Evolutionary conservation across 2,113 vertebrate genomes (phyloP), one percentile per base, ranked within the genome.

Genomic region (Procavia capensis): DNA sequence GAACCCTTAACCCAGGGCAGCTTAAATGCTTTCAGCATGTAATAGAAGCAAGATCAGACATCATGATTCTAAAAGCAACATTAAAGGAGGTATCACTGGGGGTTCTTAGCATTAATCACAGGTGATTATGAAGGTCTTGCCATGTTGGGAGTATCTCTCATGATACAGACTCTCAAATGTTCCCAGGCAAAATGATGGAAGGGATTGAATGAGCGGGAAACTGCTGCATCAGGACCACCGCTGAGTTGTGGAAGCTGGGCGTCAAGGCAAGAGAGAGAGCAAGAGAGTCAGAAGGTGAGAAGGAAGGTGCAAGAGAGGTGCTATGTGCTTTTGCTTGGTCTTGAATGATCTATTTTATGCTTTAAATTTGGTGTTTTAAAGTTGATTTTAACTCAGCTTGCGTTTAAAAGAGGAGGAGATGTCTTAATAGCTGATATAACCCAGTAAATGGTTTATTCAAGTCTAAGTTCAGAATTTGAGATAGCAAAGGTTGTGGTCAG

Each of bases 151-250:
- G 74, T 81, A 31, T 61, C 85, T 84, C 59, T 78, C 79, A 78
- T 61, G 86, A 63, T 74, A 81, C 64, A 79, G 79, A 91, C 80
- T 93, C 88, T 43, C 63, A 92, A 92, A 45, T 22, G 45, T 92
- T 75, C 68, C 54, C 29, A 0, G 1, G 90, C 16, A 85, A 93
- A 90, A 72, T 70, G 91, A 83, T 93, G 45, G 81, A 93, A 96
- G 59, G 64, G 50, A 34, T n/a, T 76, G 78, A 94, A 97, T 70
- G 90, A 50, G 29, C 83, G 50, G 96, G 79, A 96, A 97, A 93
- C 86, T 95, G 92, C 95, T 97, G 72, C 95, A 98, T 97, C 94
- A 95, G 93, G 89, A 97, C 87, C 97, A 96, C 94, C 97, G 93
- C 95, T 97, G 94, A 92, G 57, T 95, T 97, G 88, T 96, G 93